Percentiles rank a stretch among this genome's conserved stretches.
Evolutionary conservation across 2,888 invertebrate species (phyloP).

Genomic region (Odontocerum albicorne): DNA sequence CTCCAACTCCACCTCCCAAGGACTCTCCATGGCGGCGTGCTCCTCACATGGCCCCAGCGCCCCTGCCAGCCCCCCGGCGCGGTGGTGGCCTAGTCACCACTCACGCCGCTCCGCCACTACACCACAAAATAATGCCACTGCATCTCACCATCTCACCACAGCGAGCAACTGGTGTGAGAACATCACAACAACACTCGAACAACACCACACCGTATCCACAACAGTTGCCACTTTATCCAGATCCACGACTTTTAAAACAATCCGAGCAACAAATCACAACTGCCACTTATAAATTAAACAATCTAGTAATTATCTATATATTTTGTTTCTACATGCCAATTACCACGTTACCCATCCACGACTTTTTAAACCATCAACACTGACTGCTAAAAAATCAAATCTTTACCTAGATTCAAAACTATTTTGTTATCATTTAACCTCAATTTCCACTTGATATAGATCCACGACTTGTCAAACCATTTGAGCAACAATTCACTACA

Average conservation of each 20-base stretch:
- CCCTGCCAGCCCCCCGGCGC: conserved; percentile 43
- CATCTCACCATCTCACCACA: background rate
- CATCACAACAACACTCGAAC: background rate
- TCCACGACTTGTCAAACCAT: too few relatives aligned
- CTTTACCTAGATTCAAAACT: too few relatives aligned
- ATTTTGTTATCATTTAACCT: too few relatives aligned
- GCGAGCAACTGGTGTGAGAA: background rate
- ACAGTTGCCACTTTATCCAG: background rate
- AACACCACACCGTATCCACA: background rate
- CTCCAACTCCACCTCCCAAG: conserved; percentile 76
- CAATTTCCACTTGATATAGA: too few relatives aligned
- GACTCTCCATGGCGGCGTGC: conserved; percentile 56
- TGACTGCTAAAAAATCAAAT: too few relatives aligned
- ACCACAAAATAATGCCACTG: background rate
- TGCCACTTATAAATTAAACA: too few relatives aligned
- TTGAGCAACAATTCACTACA: too few relatives aligned
- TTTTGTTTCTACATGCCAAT: too few relatives aligned
- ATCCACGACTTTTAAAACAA: background rate
- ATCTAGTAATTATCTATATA: too few relatives aligned
- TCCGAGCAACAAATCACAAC: background rate
- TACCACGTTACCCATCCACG: too few relatives aligned
- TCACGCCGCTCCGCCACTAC: background rate
- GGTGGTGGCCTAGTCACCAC: conserved; percentile 44
- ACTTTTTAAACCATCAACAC: too few relatives aligned
- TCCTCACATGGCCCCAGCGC: conserved; percentile 45